Evolutionary conservation across 92 coral and sea anemone species (phyloP).

Genomic region (Blastomussa wellsi): DNA sequence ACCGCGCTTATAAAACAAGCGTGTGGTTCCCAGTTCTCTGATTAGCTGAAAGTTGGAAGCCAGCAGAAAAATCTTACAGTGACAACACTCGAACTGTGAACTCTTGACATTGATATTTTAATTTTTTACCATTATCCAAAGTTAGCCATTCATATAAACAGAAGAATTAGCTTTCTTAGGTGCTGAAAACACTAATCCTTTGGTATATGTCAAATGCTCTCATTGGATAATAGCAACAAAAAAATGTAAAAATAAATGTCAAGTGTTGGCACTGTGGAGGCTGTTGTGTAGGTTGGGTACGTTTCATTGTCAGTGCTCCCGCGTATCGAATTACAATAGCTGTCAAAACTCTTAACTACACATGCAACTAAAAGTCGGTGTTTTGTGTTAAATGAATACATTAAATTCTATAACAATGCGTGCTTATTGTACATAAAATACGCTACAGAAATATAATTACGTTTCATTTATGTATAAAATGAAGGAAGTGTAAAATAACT

Average conservation of each 20-base stretch:
- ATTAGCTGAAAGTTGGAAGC: neutral
- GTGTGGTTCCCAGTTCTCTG: neutral
- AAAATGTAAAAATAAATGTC: no score
- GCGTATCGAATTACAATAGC: neutral
- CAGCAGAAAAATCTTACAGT: no score
- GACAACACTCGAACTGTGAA: no score
- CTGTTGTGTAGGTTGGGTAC: neutral
- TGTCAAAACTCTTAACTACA: neutral
- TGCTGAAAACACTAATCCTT: no score
- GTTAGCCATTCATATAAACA: no score
- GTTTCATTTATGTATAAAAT: slow-evolving; percentile 21
- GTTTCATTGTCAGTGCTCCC: neutral
- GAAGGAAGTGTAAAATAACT: slow-evolving; percentile 21
- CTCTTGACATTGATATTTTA: no score
- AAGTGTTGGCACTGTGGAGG: no score
- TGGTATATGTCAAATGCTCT: no score
- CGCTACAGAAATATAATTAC: neutral
- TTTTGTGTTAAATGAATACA: slow-evolving; percentile 2
- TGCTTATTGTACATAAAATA: slow-evolving; percentile 29
- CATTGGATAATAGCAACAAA: no score
- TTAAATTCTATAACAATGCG: neutral
- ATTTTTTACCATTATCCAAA: no score
- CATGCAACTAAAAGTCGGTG: neutral
- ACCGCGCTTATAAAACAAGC: neutral
- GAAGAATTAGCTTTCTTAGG: no score